These are phyloP conservation scores for Neodiprion fabricii DNA, from an alignment of 1,140 invertebrate genomes.

Conservation along the genomic window DNA sequence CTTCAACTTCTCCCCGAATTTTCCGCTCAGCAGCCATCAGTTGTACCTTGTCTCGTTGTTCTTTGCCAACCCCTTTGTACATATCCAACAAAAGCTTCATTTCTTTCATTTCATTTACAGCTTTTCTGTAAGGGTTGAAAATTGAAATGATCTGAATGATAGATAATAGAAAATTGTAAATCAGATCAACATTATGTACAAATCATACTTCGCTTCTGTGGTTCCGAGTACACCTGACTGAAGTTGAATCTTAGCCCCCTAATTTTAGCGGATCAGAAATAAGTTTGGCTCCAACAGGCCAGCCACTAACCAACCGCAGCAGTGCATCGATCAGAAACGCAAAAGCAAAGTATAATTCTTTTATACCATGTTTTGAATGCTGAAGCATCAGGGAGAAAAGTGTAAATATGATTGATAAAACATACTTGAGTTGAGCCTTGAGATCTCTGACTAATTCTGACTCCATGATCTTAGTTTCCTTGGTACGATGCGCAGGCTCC, in stretches of 20 bases:
- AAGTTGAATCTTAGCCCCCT: slow-evolving; percentile 37
- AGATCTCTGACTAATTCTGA: slow-evolving; percentile 81
- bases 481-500: slow-evolving; percentile 62
- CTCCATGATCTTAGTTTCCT: slow-evolving; percentile 68
- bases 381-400: not conserved
- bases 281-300: too few species aligned
- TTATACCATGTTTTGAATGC: too few species aligned
- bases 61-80: slow-evolving; percentile 97
- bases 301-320: too few species aligned
- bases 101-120: slow-evolving; percentile 89
- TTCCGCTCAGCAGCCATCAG: slow-evolving; percentile 96
- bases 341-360: too few species aligned
- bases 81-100: slow-evolving; percentile 95
- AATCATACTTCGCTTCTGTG: slow-evolving; percentile 61
- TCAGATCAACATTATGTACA: slow-evolving; percentile 71
- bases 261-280: too few species aligned
- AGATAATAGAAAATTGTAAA: slow-evolving; percentile 86
- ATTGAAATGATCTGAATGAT: slow-evolving; percentile 44
- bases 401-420: slow-evolving; percentile 24
- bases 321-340: too few species aligned
- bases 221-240: slow-evolving; percentile 48
- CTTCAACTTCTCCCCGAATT: slow-evolving; percentile 86
- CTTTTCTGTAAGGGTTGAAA: slow-evolving; percentile 74
- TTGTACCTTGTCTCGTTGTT: slow-evolving; percentile 95
- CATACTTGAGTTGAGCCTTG: slow-evolving; percentile 90